Conservation (phyloP, 2,797 vertebrate species). For the Sylvilagus floridanus region DNA sequence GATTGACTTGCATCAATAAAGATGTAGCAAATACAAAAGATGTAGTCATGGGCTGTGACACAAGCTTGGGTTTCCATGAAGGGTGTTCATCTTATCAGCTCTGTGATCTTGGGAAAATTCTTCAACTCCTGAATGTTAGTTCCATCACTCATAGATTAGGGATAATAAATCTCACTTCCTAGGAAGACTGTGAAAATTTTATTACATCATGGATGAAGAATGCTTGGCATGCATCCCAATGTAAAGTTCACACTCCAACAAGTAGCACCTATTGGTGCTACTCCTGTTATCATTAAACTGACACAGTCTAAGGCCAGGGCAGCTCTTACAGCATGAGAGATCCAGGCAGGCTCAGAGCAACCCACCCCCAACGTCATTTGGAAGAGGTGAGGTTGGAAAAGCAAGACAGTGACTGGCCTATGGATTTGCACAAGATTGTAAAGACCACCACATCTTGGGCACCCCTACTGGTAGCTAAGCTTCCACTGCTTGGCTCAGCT, state of each 20-base stretch:
- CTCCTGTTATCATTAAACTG: slow-evolving; percentile 52
- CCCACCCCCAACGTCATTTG: slow-evolving; percentile 37
- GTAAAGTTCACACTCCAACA: not conserved
- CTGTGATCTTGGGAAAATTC: slow-evolving; percentile 18
- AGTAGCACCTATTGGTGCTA: not conserved
- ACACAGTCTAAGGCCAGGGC: slow-evolving; percentile 28
- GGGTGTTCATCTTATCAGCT: not conserved
- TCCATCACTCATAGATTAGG: slow-evolving; percentile 24
- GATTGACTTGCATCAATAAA: slow-evolving; percentile 42
- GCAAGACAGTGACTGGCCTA: not conserved
- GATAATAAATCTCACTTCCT: not conserved
- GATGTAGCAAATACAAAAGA: slow-evolving; percentile 20
- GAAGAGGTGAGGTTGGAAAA: slow-evolving; percentile 59
- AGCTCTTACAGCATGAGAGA: not conserved
- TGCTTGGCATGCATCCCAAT: slow-evolving; percentile 11
- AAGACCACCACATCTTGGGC: not conserved
- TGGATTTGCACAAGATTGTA: slow-evolving; percentile 51
- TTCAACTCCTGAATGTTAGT: not conserved
- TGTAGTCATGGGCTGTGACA: not conserved
- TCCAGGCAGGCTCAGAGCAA: not conserved
- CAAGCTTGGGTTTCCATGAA: not conserved
- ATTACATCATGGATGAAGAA: slow-evolving; percentile 41
- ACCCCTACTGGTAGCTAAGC: not conserved
- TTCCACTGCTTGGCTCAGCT: slow-evolving; percentile 39
- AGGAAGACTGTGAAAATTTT: not conserved